phyloP scores from a whole-genome alignment of 2,888 invertebrate species.

The Caradrina clavipalpis region DNA sequence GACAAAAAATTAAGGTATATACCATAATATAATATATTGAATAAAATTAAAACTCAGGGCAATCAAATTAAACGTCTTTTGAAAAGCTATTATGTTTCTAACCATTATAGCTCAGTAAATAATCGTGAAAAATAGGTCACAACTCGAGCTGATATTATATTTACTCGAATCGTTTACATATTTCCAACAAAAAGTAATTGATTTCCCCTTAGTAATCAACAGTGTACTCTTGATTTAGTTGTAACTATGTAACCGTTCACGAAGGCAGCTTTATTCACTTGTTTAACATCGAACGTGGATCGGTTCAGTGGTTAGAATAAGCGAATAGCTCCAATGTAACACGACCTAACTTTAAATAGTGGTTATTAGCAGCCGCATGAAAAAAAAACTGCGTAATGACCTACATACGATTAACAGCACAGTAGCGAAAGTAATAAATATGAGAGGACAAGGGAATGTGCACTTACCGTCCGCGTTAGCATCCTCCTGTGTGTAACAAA shows the following conservation, averaged over 20 bases:
- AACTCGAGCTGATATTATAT: neutral
- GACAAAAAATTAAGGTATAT: constrained; percentile 25
- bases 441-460: constrained; percentile 60
- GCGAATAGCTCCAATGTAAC: constrained; percentile 82
- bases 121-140: neutral
- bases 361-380: constrained; percentile 86
- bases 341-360: constrained; percentile 77
- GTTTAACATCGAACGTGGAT: constrained; percentile 62
- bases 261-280: constrained; percentile 67
- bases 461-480: constrained; percentile 97
- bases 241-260: constrained; percentile 44
- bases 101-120: neutral
- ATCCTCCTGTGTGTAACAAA: constrained; percentile 98
- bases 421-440: constrained; percentile 78
- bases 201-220: constrained; percentile 45
- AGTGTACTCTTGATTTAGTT: constrained; percentile 48
- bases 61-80: constrained; percentile 15
- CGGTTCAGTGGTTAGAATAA: constrained; percentile 81
- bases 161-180: neutral
- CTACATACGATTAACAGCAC: constrained; percentile 84
- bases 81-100: neutral
- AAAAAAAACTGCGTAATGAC: constrained; percentile 82
- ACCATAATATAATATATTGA: constrained; percentile 30
- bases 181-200: neutral
- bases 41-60: constrained; percentile 37